These are phyloP conservation scores for Bostrychus sinensis DNA, from an alignment of 2,113 vertebrate species.

Conservation along the genomic window DNA sequence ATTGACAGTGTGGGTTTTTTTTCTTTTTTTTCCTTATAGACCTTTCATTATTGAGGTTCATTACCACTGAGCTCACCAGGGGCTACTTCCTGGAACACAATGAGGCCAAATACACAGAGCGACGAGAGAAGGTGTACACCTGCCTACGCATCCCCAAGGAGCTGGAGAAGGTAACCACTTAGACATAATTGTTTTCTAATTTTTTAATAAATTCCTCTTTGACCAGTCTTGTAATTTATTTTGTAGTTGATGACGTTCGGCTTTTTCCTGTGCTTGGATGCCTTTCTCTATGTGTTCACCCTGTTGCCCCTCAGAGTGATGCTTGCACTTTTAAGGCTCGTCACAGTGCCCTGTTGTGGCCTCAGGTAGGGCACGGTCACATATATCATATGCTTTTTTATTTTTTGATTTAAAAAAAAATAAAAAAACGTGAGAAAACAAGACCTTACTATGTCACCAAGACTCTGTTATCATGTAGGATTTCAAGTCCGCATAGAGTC, in stretches of 20 bases:
- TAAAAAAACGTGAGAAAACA: too few species aligned
- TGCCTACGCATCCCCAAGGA: constrained; percentile 96
- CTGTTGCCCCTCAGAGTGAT: constrained; percentile 92
- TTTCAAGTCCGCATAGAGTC: too few species aligned
- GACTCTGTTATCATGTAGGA: too few species aligned
- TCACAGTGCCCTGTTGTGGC: constrained; percentile 94
- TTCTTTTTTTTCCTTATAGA: constrained; percentile 76
- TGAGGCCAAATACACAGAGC: constrained; percentile 96
- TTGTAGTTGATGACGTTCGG: constrained; percentile 95
- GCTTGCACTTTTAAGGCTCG: constrained; percentile 88
- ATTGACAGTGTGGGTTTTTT: too few species aligned
- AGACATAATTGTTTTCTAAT: not conserved
- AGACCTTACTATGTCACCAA: too few species aligned
- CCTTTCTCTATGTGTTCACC: constrained; percentile 97
- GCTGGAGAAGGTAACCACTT: constrained; percentile 89
- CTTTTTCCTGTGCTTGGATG: constrained; percentile 97
- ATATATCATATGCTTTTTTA: not conserved
- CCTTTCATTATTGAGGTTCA: constrained; percentile 91
- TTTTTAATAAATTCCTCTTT: not conserved
- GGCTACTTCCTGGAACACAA: constrained; percentile 99
- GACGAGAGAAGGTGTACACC: constrained; percentile 95
- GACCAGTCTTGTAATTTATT: constrained; percentile 31
- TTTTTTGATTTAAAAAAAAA: too few species aligned
- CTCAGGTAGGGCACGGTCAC: constrained; percentile 82
- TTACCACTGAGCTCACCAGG: constrained; percentile 93